Evolutionary conservation across 2,113 vertebrate genomes (phyloP).

Genomic region (Sterrhoptilus dennistouni): DNA sequence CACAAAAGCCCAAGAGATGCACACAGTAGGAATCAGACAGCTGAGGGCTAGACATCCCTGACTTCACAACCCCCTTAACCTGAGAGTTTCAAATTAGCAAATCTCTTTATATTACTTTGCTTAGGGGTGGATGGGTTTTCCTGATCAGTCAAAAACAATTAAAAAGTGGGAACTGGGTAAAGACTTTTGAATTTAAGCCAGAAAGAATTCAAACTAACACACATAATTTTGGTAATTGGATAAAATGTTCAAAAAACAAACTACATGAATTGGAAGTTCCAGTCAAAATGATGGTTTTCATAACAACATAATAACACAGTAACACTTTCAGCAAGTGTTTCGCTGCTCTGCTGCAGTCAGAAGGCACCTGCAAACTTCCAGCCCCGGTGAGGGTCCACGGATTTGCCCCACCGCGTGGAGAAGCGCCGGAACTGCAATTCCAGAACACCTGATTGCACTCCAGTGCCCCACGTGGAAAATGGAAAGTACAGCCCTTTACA

Average conservation of each 20-base stretch:
- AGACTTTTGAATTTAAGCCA: not conserved
- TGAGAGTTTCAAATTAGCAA: rapidly evolving
- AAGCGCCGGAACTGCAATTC: not conserved
- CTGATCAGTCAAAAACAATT: not conserved
- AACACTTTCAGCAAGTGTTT: not conserved
- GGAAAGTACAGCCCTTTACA: too few species aligned
- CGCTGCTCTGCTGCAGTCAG: not conserved
- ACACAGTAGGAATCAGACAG: not conserved
- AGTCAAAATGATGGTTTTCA: not conserved
- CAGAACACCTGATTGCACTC: rapidly evolving
- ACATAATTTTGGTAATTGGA: rapidly evolving
- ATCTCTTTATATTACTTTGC: not conserved
- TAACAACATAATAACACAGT: too few species aligned
- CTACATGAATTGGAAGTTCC: not conserved
- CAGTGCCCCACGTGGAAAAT: rapidly evolving
- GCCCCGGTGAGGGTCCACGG: rapidly evolving
- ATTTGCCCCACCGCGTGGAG: not conserved
- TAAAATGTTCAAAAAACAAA: not conserved
- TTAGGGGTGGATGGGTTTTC: not conserved
- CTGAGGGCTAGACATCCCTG: not conserved
- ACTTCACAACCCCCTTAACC: not conserved
- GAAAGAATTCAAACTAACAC: not conserved
- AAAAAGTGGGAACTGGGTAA: not conserved
- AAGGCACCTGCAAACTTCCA: rapidly evolving
- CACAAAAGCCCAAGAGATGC: not conserved